Conservation (phyloP, 2,797 vertebrate species). For the Paedocypris micromegethes region DNA sequence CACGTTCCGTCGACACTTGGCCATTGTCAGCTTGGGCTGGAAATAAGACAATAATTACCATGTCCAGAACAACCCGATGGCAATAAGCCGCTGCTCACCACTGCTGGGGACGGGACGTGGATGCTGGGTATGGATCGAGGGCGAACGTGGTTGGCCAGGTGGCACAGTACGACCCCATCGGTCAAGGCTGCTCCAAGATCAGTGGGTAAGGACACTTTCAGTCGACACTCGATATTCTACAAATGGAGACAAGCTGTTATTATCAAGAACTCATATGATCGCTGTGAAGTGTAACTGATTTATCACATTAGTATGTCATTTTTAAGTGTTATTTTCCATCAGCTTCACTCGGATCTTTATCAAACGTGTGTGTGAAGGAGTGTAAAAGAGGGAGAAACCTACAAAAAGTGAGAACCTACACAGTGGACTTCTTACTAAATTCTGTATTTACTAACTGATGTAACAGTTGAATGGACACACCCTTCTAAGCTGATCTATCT, state of each 20-base stretch:
- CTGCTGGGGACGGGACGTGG: slow-evolving; percentile 94
- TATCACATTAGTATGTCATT: too few relatives aligned
- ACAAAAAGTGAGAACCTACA: too few relatives aligned
- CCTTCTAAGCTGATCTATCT: slow-evolving; percentile 88
- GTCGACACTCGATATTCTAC: slow-evolving; percentile 88
- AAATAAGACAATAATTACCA: slow-evolving; percentile 28
- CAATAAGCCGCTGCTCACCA: slow-evolving; percentile 71
- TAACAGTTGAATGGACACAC: slow-evolving; percentile 52
- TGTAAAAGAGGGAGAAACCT: too few relatives aligned
- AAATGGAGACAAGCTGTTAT: not conserved
- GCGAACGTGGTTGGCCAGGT: slow-evolving; percentile 92
- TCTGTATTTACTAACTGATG: too few relatives aligned
- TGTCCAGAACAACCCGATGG: too few relatives aligned
- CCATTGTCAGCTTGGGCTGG: slow-evolving; percentile 97
- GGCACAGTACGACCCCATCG: slow-evolving; percentile 93
- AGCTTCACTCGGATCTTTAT: too few relatives aligned
- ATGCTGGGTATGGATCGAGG: slow-evolving; percentile 96
- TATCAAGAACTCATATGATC: too few relatives aligned
- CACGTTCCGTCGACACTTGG: slow-evolving; percentile 93
- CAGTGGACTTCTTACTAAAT: too few relatives aligned
- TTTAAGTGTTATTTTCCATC: too few relatives aligned
- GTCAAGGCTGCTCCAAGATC: slow-evolving; percentile 90
- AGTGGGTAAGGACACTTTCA: slow-evolving; percentile 87
- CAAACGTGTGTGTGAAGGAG: too few relatives aligned
- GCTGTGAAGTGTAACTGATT: too few relatives aligned